Evolutionary conservation across 2,797 vertebrate species (phyloP).

Genomic region (Euphonia xanthogaster): DNA sequence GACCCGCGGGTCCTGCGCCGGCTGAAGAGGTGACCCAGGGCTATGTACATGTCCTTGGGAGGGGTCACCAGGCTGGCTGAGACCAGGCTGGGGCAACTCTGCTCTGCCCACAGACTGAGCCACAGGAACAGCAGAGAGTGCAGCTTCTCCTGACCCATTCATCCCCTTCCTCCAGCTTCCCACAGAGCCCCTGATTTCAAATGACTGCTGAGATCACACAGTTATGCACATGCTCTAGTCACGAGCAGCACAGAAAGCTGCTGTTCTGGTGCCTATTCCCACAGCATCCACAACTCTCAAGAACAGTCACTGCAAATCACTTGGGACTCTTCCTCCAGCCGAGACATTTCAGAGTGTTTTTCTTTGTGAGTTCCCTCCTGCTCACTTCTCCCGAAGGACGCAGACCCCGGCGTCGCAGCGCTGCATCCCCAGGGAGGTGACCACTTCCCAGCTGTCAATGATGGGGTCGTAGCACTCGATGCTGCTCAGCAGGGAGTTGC

Average conservation of each 20-base stretch:
- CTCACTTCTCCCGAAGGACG: slow-evolving; percentile 95
- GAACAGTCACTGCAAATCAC: slow-evolving; percentile 74
- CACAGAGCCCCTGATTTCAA: neutral
- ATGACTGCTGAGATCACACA: slow-evolving; percentile 43
- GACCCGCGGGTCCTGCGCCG: neutral
- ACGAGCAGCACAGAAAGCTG: slow-evolving; percentile 64
- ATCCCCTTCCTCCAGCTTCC: neutral
- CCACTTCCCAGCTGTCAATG: slow-evolving; percentile 97
- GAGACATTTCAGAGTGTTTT: neutral
- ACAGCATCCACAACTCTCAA: slow-evolving; percentile 57
- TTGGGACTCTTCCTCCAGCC: slow-evolving; percentile 1
- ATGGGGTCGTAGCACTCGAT: slow-evolving; percentile 98
- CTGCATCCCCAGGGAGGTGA: slow-evolving; percentile 99
- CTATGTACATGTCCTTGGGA: slow-evolving; percentile 11
- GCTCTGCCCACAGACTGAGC: slow-evolving; percentile 17
- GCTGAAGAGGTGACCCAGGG: neutral
- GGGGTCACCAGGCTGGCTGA: neutral
- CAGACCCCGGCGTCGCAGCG: slow-evolving; percentile 97
- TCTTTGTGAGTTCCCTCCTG: neutral
- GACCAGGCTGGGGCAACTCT: neutral
- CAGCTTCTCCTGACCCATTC: slow-evolving; percentile 6
- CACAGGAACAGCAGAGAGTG: slow-evolving; percentile 11
- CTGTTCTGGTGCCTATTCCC: slow-evolving; percentile 36
- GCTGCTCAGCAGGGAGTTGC: slow-evolving; percentile 96
- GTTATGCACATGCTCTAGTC: slow-evolving; percentile 15